phyloP scores from a whole-genome alignment of 2,888 invertebrate species.

The Cheilosia scutellata region DNA sequence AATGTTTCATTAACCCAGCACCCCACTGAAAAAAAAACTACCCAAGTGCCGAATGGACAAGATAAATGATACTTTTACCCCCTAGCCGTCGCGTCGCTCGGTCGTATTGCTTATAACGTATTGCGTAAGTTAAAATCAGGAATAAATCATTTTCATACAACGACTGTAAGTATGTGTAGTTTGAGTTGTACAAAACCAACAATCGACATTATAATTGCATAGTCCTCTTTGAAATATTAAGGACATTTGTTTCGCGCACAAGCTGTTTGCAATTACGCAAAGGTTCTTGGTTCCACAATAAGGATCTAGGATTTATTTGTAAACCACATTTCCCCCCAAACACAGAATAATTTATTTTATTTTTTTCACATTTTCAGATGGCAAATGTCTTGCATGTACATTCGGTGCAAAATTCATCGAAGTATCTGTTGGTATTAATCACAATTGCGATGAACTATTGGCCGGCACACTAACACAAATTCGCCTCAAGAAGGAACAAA shows the following conservation, averaged over 20 bases:
- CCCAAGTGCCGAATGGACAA: neutral
- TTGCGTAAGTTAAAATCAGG: slow-evolving; percentile 21
- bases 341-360: neutral
- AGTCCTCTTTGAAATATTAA: slow-evolving; percentile 23
- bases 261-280: neutral
- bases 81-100: neutral
- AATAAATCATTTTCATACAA: slow-evolving; percentile 12
- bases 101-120: neutral
- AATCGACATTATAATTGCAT: slow-evolving; percentile 18
- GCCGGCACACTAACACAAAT: slow-evolving; percentile 97
- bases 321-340: neutral
- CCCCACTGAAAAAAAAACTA: neutral
- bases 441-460: slow-evolving; percentile 97
- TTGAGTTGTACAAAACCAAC: neutral
- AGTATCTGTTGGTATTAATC: slow-evolving; percentile 97
- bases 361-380: slow-evolving; percentile 88
- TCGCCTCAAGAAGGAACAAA: slow-evolving; percentile 90
- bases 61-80: slow-evolving; percentile 27
- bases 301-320: too few relatives aligned
- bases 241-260: slow-evolving; percentile 6
- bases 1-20: slow-evolving; percentile 30
- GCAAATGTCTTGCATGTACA: slow-evolving; percentile 95
- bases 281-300: too few relatives aligned
- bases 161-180: too few relatives aligned
- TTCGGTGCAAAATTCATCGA: slow-evolving; percentile 97